Conservation (phyloP, 2,797 vertebrate genomes). For the Silurus aristotelis region DNA sequence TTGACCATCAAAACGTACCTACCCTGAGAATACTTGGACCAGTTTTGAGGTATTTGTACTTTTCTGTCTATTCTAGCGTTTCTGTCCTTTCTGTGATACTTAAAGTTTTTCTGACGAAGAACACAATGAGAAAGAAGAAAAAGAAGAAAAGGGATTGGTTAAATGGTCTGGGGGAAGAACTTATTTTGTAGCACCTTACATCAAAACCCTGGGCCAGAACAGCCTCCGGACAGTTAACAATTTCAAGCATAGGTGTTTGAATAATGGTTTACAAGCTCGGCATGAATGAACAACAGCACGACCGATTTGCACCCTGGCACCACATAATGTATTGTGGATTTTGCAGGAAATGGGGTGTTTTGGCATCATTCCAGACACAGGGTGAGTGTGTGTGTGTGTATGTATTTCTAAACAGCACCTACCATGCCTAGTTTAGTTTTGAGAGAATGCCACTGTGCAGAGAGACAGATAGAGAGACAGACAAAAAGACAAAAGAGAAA, state of each 20-base stretch:
- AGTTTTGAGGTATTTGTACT: neutral
- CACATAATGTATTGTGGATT: neutral
- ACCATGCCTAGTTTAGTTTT: constrained; percentile 96
- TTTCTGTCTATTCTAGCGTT: neutral
- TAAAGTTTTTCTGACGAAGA: neutral
- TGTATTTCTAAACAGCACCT: constrained; percentile 73
- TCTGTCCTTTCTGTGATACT: neutral
- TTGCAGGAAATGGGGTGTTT: neutral
- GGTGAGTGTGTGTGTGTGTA: neutral
- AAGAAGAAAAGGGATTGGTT: neutral
- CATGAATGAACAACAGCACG: constrained; percentile 26
- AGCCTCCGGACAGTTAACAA: neutral
- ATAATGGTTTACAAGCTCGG: constrained; percentile 9
- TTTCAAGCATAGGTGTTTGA: neutral
- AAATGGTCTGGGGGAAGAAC: too few species aligned
- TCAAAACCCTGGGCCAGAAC: neutral
- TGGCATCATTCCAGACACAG: neutral
- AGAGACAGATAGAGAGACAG: constrained; percentile 77
- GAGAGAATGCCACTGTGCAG: constrained; percentile 88
- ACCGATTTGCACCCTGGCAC: neutral
- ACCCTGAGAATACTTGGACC: neutral
- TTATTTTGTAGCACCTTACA: neutral
- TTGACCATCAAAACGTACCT: neutral
- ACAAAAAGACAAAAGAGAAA: constrained; percentile 52
- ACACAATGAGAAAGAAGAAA: neutral